phyloP scores from a whole-genome alignment of 2,888 invertebrate species.

The Stenchaetothrips biformis region DNA sequence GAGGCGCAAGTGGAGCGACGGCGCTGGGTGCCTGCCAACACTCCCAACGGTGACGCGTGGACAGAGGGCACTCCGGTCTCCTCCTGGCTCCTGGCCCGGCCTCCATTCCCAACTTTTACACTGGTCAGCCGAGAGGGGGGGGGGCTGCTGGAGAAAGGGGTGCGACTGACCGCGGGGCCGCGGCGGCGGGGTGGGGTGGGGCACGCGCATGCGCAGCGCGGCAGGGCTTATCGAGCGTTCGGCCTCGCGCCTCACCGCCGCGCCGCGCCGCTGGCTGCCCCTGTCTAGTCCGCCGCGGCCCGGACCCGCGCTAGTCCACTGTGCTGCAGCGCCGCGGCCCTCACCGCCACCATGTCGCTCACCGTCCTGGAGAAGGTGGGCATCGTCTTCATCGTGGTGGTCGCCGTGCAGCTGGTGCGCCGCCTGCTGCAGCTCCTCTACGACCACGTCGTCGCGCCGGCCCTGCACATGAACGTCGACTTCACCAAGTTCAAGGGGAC shows the following conservation, averaged over 20 bases:
- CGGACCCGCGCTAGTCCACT: neutral
- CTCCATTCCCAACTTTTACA: too few relatives aligned
- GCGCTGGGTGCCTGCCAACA: too few relatives aligned
- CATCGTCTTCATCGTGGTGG: constrained; percentile 46
- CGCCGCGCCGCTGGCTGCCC: neutral
- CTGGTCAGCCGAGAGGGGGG: too few relatives aligned
- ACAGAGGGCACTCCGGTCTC: too few relatives aligned
- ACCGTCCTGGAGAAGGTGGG: constrained; percentile 50
- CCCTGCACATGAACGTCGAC: constrained; percentile 52
- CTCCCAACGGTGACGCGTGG: too few relatives aligned
- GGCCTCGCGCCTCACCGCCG: neutral
- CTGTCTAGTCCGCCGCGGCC: neutral
- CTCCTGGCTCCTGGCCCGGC: too few relatives aligned
- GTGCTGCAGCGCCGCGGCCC: neutral
- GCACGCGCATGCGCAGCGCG: neutral
- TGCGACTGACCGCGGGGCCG: too few relatives aligned
- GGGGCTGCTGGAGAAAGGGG: too few relatives aligned
- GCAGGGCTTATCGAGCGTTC: neutral
- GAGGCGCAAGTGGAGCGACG: too few relatives aligned
- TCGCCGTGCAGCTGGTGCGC: constrained; percentile 50
- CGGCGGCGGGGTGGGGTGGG: too few relatives aligned
- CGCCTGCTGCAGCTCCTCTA: constrained; percentile 49
- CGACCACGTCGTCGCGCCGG: constrained; percentile 50
- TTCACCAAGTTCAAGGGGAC: constrained; percentile 60
- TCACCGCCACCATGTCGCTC: constrained; percentile 38